Base-by-base conservation (phyloP, 2,888 invertebrate genomes). In the Chromoteleia sp. region DNA sequence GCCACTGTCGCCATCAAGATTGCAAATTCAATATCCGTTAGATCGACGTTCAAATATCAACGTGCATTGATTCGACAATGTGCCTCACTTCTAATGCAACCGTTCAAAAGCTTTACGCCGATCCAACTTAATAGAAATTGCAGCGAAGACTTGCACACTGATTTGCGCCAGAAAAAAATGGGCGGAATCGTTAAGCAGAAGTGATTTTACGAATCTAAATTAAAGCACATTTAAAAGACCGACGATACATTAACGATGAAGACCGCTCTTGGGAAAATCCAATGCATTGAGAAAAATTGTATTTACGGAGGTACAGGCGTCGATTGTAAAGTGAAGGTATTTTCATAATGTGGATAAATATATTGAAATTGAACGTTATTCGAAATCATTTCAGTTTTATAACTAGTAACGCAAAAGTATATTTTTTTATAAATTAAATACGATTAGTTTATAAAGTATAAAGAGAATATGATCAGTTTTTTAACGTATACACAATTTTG, bases 11-110 rank as follows among this genome's bases (percentile, higher is more conserved):
- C 77, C 71, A 61, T 73, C 73, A 83, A 84, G 86, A 87, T 88
- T 86, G 86, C 82, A 86, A 86, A 89, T 88, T 88, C 88, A 85
- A 88, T 86, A 88, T 88, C 84, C 86, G 80, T 85, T 84, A 83
- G 67, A 83, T 71, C 70, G 73, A 68, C 74, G 77, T 30, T 80
- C 76, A 80, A 77, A 83, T 77, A 83, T 77, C 79, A 70, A 83
- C 80, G 80, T 83, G 80, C 78, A 15, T 61, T 70, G 83, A 36
- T 50, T 83, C 41, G 39, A 73, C 76, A 83, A 83, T 83, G 52
- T 50, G 41, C 10, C 33, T 25, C 54, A 50, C 74, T 68, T 75
- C 70, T 70, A 74, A 80, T 74, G 63, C 74, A 15, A 73, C 63
- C 39, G 80, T 80, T 74, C 80, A 80, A 80, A 74, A 74, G 74